Evolutionary conservation across 37 sponge, comb jelly and placozoan genomes (phyloP).

Genomic region (Aplysina aerophoba): DNA sequence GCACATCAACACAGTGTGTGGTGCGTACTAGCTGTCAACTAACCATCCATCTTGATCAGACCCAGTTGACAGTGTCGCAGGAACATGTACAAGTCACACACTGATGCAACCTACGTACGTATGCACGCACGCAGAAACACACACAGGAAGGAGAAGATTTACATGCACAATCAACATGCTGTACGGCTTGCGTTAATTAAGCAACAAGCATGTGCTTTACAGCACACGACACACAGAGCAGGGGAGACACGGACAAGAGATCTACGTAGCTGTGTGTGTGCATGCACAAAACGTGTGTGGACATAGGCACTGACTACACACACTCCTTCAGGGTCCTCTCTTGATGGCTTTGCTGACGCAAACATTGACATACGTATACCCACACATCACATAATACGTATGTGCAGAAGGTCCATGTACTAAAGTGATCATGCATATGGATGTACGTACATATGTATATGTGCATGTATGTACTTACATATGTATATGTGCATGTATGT

Average conservation of each 20-base stretch:
- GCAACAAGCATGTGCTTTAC: neutral
- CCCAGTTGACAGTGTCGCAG: slow-evolving; percentile 68
- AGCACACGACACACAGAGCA: too few relatives aligned
- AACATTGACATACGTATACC: neutral
- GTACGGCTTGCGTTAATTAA: neutral
- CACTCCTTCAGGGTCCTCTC: too few relatives aligned
- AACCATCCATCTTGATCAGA: slow-evolving; percentile 64
- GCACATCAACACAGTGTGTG: neutral
- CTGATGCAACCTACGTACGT: slow-evolving; percentile 7
- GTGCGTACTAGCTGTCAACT: too few relatives aligned
- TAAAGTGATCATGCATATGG: neutral
- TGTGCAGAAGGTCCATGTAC: neutral
- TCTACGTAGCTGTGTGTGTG: too few relatives aligned
- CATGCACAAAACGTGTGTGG: too few relatives aligned
- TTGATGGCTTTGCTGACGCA: too few relatives aligned
- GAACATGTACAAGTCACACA: slow-evolving; percentile 60
- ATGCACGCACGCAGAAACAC: neutral
- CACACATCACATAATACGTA: neutral
- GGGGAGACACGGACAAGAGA: too few relatives aligned
- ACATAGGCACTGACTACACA: too few relatives aligned
- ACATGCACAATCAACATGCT: too few relatives aligned
- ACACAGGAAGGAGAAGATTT: too few relatives aligned
- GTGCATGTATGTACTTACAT: neutral
- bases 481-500: too few relatives aligned
- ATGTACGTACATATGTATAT: slow-evolving; percentile 18